Evolutionary conservation across 2,113 vertebrate species (phyloP).

Genomic region (Gyps fulvus): DNA sequence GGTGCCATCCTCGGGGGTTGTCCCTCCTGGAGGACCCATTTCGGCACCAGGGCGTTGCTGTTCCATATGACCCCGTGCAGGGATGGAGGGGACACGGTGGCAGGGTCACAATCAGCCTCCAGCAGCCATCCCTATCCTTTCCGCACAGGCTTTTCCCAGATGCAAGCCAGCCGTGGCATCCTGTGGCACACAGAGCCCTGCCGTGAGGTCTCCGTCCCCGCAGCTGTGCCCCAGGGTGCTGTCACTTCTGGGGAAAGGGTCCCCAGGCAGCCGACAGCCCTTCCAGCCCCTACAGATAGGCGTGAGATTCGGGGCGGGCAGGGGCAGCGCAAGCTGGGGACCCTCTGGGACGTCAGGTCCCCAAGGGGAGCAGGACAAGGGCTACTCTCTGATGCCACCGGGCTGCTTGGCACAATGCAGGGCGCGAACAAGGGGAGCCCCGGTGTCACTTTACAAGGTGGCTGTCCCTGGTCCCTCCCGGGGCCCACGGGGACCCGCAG

Average conservation of each 20-base stretch:
- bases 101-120: neutral
- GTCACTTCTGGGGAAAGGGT: neutral
- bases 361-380: neutral
- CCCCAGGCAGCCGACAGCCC: neutral
- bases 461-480: neutral
- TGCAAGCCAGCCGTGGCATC: neutral
- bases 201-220: fast-evolving
- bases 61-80: fast-evolving
- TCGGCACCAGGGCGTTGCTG: fast-evolving
- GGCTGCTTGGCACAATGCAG: neutral
- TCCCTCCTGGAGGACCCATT: neutral
- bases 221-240: neutral
- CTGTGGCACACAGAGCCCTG: neutral
- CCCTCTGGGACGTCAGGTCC: neutral
- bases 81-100: fast-evolving
- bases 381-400: neutral
- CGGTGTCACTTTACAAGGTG: neutral
- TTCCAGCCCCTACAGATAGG: neutral
- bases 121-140: fast-evolving
- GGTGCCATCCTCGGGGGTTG: neutral
- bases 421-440: neutral
- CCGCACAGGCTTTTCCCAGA: fast-evolving
- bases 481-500: neutral
- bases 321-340: fast-evolving
- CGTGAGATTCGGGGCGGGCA: fast-evolving